These are phyloP conservation scores for Neodiprion pinetum DNA, from an alignment of 1,140 invertebrate genomes.

Conservation along the genomic window DNA sequence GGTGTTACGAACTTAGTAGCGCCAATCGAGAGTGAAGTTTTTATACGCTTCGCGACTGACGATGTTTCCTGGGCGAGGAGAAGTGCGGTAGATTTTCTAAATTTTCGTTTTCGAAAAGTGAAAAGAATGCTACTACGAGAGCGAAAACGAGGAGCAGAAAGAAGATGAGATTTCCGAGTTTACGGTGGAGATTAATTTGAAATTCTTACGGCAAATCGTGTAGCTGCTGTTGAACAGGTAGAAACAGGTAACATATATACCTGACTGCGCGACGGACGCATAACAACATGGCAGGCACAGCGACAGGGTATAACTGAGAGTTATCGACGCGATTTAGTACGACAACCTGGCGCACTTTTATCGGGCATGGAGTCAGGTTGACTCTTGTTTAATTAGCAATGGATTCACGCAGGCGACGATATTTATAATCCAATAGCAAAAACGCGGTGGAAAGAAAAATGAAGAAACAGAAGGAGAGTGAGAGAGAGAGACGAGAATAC, in stretches of 20 bases:
- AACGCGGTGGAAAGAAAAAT: constrained; percentile 5
- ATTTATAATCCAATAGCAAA: background rate
- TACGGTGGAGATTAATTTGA: background rate
- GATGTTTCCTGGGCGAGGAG: too few species aligned
- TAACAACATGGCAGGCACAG: constrained; percentile 15
- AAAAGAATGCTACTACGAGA: too few species aligned
- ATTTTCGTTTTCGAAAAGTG: too few species aligned
- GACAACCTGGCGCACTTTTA: background rate
- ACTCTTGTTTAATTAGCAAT: constrained; percentile 2
- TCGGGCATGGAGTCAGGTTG: background rate
- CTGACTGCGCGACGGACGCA: too few species aligned
- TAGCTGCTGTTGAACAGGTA: background rate
- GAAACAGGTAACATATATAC: too few species aligned
- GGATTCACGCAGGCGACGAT: background rate
- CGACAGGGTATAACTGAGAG: constrained; percentile 15
- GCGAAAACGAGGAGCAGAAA: too few species aligned
- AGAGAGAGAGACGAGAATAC: constrained; percentile 21
- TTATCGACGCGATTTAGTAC: background rate
- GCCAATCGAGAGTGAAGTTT: too few species aligned
- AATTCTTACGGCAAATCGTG: background rate
- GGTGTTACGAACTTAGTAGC: background rate
- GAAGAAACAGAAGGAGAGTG: constrained; percentile 17
- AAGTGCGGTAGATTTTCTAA: too few species aligned
- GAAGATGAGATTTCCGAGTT: background rate
- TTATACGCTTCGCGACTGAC: too few species aligned